phyloP scores from a whole-genome alignment of 2,888 invertebrate species.

The Beris morrisii region DNA sequence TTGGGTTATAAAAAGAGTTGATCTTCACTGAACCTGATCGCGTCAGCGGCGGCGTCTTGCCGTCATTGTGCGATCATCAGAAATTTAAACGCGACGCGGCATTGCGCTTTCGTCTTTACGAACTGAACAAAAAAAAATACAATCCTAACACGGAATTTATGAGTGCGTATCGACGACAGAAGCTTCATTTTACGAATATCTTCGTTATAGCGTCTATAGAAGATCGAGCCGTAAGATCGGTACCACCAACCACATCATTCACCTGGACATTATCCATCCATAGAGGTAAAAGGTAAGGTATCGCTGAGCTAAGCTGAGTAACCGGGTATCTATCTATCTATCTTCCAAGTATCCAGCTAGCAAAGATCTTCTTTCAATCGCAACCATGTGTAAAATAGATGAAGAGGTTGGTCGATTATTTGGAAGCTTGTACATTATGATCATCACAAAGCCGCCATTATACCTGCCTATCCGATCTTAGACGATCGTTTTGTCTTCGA shows the following conservation, averaged over 20 bases:
- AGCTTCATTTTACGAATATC: neutral
- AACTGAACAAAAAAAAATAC: neutral
- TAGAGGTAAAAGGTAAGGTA: no score
- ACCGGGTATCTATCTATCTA: no score
- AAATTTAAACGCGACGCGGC: constrained; percentile 9
- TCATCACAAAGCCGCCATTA: no score
- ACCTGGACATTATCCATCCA: constrained; percentile 8
- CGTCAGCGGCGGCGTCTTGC: neutral
- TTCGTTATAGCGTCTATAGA: no score
- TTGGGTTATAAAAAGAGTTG: constrained; percentile 5
- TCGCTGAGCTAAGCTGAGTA: no score
- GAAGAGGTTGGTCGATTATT: neutral
- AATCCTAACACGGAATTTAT: neutral
- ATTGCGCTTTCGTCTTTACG: neutral
- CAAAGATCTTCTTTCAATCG: neutral
- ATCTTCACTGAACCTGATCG: constrained; percentile 27
- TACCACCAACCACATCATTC: constrained; percentile 11
- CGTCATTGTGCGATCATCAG: constrained; percentile 21
- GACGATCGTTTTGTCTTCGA: no score
- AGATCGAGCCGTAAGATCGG: constrained; percentile 7
- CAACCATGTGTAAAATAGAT: constrained; percentile 4
- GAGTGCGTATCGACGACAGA: constrained; percentile 14
- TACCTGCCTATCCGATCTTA: no score
- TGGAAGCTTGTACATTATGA: no score
- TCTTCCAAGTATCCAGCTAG: no score